These are phyloP conservation scores for Dermochelys coriacea DNA, from an alignment of 2,797 vertebrate species.

Conservation along the genomic window DNA sequence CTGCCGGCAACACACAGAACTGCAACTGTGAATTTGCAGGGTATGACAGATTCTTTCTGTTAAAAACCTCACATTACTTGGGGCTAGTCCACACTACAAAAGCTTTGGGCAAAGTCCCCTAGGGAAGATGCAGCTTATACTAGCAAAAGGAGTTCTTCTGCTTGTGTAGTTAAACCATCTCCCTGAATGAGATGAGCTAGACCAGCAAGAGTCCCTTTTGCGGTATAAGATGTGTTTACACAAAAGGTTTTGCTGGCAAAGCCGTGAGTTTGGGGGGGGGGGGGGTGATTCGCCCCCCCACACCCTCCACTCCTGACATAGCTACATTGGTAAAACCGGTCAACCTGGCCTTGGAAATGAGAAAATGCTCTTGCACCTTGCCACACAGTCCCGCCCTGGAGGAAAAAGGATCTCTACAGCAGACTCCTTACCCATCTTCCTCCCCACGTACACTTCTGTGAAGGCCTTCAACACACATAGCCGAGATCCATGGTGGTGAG, in stretches of 20 bases:
- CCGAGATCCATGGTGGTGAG: too few relatives aligned
- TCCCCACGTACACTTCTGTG: not conserved
- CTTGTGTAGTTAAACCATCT: not conserved
- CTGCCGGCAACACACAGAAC: accelerated
- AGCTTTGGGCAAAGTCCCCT: not conserved
- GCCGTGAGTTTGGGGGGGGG: too few relatives aligned
- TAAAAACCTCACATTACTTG: not conserved
- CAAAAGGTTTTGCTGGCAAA: not conserved
- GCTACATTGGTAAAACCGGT: too few relatives aligned
- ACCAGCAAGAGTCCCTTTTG: not conserved
- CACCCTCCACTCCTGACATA: too few relatives aligned
- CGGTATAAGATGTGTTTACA: not conserved
- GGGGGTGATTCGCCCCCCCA: not conserved
- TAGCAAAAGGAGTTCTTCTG: not conserved
- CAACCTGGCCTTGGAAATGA: not conserved
- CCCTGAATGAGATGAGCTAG: not conserved
- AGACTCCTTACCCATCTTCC: not conserved
- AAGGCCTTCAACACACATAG: not conserved
- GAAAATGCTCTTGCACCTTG: not conserved
- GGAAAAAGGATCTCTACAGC: not conserved
- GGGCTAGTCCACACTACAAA: not conserved
- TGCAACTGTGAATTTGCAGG: accelerated
- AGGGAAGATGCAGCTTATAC: not conserved
- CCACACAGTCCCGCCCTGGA: not conserved
- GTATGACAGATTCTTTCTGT: not conserved